Percentiles rank a stretch among this genome's conserved stretches.
Conservation (phyloP, 2,888 invertebrate species). For the Meteorus cinctellus region DNA sequence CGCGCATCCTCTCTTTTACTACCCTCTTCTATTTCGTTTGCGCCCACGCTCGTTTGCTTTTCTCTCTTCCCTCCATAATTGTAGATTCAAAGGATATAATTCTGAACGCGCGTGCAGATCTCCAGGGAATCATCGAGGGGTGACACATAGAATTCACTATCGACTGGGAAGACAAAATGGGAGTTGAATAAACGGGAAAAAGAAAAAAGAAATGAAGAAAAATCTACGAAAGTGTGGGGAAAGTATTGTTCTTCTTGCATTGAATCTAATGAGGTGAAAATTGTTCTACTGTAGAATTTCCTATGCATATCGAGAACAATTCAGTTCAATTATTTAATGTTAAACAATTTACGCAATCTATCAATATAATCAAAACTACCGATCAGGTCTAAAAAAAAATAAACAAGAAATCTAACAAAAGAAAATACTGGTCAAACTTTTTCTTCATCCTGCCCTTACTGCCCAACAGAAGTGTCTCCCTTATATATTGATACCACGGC, state of each 20-base stretch:
- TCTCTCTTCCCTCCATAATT: constrained; percentile 65
- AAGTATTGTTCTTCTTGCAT: neutral
- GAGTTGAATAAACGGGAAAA: constrained; percentile 15
- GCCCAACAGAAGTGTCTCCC: constrained; percentile 46
- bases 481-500: neutral
- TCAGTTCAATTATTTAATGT: neutral
- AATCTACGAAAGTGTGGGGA: neutral
- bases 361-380: no score
- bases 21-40: constrained; percentile 14
- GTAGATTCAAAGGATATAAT: constrained; percentile 74
- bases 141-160: constrained; percentile 3
- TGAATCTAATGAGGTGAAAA: constrained; percentile 6
- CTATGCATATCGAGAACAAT: neutral
- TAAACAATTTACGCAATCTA: no score
- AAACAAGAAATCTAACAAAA: no score
- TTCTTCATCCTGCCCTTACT: constrained; percentile 30
- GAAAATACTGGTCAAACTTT: neutral
- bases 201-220: neutral
- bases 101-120: constrained; percentile 57
- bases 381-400: no score
- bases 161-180: constrained; percentile 10
- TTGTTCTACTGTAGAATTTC: neutral
- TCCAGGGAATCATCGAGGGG: constrained; percentile 52
- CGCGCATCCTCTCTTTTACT: constrained; percentile 31
- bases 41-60: constrained; percentile 22